These are phyloP conservation scores for Tachyglossus aculeatus DNA, from an alignment of 2,797 vertebrate genomes.

Conservation along the genomic window DNA sequence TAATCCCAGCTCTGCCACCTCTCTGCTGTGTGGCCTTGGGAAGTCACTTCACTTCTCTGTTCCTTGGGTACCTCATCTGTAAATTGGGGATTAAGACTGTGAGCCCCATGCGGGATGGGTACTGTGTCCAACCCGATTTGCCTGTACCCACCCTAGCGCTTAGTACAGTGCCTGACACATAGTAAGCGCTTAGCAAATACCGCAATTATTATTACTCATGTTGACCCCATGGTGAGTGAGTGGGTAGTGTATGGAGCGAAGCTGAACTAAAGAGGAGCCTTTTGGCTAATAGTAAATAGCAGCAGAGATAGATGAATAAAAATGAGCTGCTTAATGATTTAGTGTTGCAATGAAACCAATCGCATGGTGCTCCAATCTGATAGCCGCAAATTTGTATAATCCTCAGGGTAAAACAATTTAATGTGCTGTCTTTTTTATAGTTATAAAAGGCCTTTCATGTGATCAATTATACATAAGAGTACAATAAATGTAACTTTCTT, in stretches of 20 bases:
- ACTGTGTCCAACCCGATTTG: too few species aligned
- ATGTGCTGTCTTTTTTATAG: conserved; percentile 83
- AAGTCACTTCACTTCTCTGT: too few species aligned
- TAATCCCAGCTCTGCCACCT: too few species aligned
- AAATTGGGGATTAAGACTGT: too few species aligned
- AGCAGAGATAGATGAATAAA: conserved; percentile 73
- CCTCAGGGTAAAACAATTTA: conserved; percentile 82
- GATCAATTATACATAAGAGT: conserved; percentile 84
- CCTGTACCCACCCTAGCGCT: too few species aligned
- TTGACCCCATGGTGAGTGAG: too few species aligned
- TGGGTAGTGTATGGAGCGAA: conserved; percentile 57
- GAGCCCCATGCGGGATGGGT: too few species aligned
- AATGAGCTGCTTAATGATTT: conserved; percentile 78
- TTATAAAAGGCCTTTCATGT: conserved; percentile 82
- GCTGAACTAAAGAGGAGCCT: conserved; percentile 71
- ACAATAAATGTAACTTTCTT: conserved; percentile 83
- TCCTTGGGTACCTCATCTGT: too few species aligned
- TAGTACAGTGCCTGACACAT: too few species aligned
- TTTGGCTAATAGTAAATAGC: conserved; percentile 76
- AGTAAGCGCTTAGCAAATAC: too few species aligned
- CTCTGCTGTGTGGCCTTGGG: too few species aligned
- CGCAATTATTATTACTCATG: too few species aligned
- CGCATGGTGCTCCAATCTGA: conserved; percentile 75
- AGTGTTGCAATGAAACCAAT: conserved; percentile 76
- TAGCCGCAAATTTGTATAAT: conserved; percentile 80